A percentile compares a stretch with the other conserved stretches of the same genome.
Conservation (phyloP, 2,888 invertebrate genomes). For the Microctonus aethiopoides region DNA sequence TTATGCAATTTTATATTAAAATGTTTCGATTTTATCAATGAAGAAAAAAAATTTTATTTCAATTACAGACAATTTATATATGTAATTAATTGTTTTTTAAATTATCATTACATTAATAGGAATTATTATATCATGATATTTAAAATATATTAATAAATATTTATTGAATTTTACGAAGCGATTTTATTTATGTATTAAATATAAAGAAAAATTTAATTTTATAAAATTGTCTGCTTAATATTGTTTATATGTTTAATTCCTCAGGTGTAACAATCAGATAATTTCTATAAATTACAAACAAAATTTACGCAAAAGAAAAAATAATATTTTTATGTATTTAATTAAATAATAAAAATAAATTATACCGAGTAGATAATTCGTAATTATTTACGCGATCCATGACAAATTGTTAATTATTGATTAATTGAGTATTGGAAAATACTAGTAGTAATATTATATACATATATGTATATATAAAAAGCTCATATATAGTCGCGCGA, state of each 20-base stretch:
- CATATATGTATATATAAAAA: background rate
- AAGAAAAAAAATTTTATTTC: background rate
- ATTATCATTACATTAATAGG: background rate
- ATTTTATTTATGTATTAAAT: background rate
- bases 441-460: background rate
- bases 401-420: slow-evolving; percentile 3
- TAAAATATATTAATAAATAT: background rate
- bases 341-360: background rate
- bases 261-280: background rate
- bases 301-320: background rate
- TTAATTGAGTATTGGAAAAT: background rate
- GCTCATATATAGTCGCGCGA: background rate
- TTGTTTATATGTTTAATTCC: background rate
- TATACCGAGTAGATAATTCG: background rate
- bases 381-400: background rate
- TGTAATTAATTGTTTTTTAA: background rate
- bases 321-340: background rate
- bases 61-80: background rate
- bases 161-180: background rate
- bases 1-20: background rate
- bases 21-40: background rate
- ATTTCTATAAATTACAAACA: background rate
- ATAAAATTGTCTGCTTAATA: background rate
- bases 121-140: background rate
- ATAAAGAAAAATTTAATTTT: background rate